These are phyloP conservation scores for Prostheceraeus crozeri DNA, from an alignment of 2,888 invertebrate genomes.

Conservation along the genomic window DNA sequence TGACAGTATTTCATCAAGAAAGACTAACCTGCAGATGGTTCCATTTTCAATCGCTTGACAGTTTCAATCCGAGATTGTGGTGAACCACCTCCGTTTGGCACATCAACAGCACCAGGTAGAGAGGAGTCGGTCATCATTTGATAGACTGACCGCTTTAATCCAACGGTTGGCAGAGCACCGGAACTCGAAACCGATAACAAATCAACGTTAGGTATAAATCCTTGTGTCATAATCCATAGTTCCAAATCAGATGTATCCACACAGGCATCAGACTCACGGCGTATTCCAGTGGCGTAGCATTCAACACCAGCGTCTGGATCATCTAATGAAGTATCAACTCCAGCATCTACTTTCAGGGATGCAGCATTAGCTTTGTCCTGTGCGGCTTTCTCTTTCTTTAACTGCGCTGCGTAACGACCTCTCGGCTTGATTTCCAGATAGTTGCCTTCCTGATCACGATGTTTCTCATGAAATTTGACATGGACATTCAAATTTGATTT, in stretches of 20 bases:
- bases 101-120: background rate
- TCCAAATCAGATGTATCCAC: conserved; percentile 4
- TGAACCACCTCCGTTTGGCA: background rate
- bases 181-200: too few relatives aligned
- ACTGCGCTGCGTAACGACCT: conserved; percentile 9
- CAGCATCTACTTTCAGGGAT: background rate
- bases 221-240: too few relatives aligned
- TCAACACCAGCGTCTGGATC: background rate
- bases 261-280: too few relatives aligned
- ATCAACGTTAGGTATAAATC: too few relatives aligned
- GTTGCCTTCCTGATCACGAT: conserved; percentile 39
- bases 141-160: background rate
- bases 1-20: too few relatives aligned
- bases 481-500: conserved; percentile 39
- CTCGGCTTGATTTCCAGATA: conserved; percentile 36
- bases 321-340: background rate
- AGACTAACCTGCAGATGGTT: too few relatives aligned
- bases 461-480: conserved; percentile 39
- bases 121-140: background rate
- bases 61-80: background rate
- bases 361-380: background rate
- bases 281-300: background rate
- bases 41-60: conserved; percentile 16
- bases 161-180: background rate
- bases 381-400: background rate